Percentiles rank a stretch among this genome's conserved stretches.
phyloP scores from a whole-genome alignment of 2,113 vertebrate species.

The Eulemur macaco region DNA sequence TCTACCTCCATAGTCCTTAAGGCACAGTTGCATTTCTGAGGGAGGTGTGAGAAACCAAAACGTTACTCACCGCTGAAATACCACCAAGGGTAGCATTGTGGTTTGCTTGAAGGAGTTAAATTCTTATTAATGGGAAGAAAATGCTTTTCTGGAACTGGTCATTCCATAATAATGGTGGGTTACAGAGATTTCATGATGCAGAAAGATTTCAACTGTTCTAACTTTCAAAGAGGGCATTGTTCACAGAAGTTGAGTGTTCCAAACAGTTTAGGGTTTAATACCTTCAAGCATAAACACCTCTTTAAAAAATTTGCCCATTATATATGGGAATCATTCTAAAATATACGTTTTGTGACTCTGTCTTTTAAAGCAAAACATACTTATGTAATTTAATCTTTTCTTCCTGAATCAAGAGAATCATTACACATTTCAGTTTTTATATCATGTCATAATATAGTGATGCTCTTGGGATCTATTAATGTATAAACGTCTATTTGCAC shows the following conservation, averaged over 20 bases:
- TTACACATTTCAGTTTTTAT: slow-evolving; percentile 67
- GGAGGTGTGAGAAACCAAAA: neutral
- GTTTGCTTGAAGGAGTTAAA: slow-evolving; percentile 48
- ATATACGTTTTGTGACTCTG: slow-evolving; percentile 34
- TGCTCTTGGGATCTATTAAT: slow-evolving; percentile 52
- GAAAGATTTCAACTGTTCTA: slow-evolving; percentile 41
- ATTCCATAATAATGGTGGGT: neutral
- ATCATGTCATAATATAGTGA: slow-evolving; percentile 29
- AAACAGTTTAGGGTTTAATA: slow-evolving; percentile 59
- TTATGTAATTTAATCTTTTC: slow-evolving; percentile 59
- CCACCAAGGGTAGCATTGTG: neutral
- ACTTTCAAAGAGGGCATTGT: slow-evolving; percentile 55
- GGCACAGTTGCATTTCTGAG: neutral
- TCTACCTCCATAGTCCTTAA: neutral
- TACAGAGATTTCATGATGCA: slow-evolving; percentile 41
- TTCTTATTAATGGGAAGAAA: slow-evolving; percentile 48
- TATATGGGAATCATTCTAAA: slow-evolving; percentile 58
- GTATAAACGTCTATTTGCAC: neutral
- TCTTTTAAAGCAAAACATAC: slow-evolving; percentile 55
- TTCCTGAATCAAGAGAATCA: slow-evolving; percentile 48
- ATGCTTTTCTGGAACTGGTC: slow-evolving; percentile 41
- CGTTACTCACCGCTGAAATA: neutral
- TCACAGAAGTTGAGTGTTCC: neutral
- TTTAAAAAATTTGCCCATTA: slow-evolving; percentile 48
- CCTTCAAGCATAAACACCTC: slow-evolving; percentile 62